Conservation (phyloP, 2,797 vertebrate genomes). For the Hippoglossus hippoglossus region DNA sequence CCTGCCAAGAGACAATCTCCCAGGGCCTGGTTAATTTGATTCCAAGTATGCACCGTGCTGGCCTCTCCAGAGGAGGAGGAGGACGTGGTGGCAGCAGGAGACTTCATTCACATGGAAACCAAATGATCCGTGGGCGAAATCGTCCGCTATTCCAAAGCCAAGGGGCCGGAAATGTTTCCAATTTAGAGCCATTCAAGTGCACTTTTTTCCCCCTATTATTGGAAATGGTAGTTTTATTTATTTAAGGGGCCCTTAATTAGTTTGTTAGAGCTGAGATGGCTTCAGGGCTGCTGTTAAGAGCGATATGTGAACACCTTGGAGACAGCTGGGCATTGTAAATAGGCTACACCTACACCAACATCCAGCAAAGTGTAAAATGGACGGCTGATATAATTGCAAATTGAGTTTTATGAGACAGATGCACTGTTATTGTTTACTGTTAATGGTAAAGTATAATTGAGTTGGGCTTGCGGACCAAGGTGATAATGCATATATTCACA, state of each 20-base stretch:
- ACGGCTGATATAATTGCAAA: not conserved
- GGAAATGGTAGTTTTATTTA: conserved; percentile 51
- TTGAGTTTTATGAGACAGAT: not conserved
- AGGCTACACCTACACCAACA: conserved; percentile 14
- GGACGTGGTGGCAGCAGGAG: conserved; percentile 6
- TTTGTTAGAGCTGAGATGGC: conserved; percentile 51
- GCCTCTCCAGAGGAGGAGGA: conserved; percentile 39
- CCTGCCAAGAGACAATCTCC: conserved; percentile 60
- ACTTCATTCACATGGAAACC: conserved; percentile 38
- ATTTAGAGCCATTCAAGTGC: conserved; percentile 49
- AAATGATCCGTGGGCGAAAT: conserved; percentile 49
- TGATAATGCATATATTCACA: too few species aligned
- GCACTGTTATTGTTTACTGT: not conserved
- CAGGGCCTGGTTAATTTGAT: conserved; percentile 60
- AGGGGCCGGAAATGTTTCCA: conserved; percentile 46
- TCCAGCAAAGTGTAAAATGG: not conserved
- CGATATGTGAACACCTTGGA: conserved; percentile 22
- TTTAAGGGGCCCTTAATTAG: conserved; percentile 53
- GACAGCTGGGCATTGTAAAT: conserved; percentile 19
- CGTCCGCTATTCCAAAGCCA: conserved; percentile 45
- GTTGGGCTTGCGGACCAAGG: not conserved
- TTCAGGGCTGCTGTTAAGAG: conserved; percentile 30
- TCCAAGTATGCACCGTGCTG: conserved; percentile 46
- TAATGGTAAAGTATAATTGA: not conserved
- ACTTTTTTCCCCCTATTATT: conserved; percentile 34